phyloP scores from a whole-genome alignment of 2,888 invertebrate genomes.

The Cotesia congregata region DNA sequence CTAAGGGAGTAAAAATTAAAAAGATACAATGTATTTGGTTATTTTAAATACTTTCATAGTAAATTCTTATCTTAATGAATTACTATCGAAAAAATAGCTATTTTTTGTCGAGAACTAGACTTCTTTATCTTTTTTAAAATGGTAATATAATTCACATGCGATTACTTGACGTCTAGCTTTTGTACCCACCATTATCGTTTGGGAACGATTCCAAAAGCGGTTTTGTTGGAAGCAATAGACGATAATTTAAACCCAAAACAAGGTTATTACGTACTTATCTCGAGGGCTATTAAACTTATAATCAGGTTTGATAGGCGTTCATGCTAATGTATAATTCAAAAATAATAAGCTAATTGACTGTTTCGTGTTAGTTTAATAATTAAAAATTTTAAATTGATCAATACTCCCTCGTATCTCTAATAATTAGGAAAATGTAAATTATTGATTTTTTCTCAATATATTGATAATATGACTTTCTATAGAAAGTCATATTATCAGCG shows the following conservation, averaged over 20 bases:
- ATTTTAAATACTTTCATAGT: not conserved
- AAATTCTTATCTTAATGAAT: not conserved
- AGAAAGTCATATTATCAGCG: too few species aligned
- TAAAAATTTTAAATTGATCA: too few species aligned
- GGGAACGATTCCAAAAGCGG: slow-evolving; percentile 23
- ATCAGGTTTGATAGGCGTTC: not conserved
- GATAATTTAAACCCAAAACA: not conserved
- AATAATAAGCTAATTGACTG: not conserved
- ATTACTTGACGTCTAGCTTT: slow-evolving; percentile 9
- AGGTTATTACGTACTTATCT: not conserved
- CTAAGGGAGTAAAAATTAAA: not conserved
- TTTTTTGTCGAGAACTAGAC: not conserved
- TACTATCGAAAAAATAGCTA: slow-evolving; percentile 4
- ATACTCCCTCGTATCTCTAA: too few species aligned
- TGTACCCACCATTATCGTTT: slow-evolving; percentile 8
- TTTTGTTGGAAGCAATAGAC: not conserved
- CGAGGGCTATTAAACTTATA: not conserved
- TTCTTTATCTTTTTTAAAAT: not conserved
- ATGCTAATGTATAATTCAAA: not conserved
- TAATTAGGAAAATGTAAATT: too few species aligned
- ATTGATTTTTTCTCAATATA: too few species aligned
- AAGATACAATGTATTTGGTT: not conserved
- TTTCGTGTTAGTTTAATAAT: not conserved
- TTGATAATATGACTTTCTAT: too few species aligned
- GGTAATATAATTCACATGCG: not conserved